Evolutionary conservation across 1,140 invertebrate genomes (phyloP), one percentile per base, ranked within the genome.

Genomic region (Hirudo medicinalis): DNA sequence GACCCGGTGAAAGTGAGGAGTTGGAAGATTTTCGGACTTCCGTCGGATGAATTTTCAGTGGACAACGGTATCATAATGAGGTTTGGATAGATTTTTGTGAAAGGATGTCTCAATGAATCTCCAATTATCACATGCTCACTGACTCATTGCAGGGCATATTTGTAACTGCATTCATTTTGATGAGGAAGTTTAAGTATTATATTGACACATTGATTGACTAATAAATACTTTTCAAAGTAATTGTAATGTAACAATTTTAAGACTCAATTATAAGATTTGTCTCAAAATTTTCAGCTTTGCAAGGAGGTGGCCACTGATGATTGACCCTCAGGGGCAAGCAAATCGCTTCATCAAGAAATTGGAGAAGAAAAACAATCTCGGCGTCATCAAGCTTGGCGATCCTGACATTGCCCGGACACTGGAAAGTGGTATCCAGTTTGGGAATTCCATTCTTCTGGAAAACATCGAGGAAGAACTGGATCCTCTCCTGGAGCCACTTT

Each of bases 381-480:
- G 87, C 72, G 85, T 94, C 11, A 88, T 93, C 57, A 88, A 91
- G 73, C 83, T 92, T 36, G 88, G 85, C 71, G 90, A 92, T 79
- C 77, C 86, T 0, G 91, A 94, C 81, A 92, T 94, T 78, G 86
- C 90, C 0, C 83, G 92, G 69, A 87, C 89, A 0, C 83, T 97
- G 54, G 92, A 95, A 82, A 94, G 91, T 80, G 87, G 88, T 66
- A 88, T 96, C 55, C 86, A 91, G 89, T 72, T 90, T 67, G 92
- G 92, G 0, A 85, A 86, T 75, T 91, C 92, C 0, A 83, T 85
- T 67, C 40, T 76, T 19, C 36, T 76, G 32, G 91, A 94, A 81
- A 92, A 93, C 78, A 85, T 96, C 67, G 86, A 86, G 0, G 91
- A 94, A 83, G 90, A 94, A 81, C 79, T 96, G 71, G 92, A 96